Percentiles rank a stretch among this genome's conserved stretches.
Conservation (phyloP, 2,888 invertebrate species). For the Aspidapion aeneum region DNA sequence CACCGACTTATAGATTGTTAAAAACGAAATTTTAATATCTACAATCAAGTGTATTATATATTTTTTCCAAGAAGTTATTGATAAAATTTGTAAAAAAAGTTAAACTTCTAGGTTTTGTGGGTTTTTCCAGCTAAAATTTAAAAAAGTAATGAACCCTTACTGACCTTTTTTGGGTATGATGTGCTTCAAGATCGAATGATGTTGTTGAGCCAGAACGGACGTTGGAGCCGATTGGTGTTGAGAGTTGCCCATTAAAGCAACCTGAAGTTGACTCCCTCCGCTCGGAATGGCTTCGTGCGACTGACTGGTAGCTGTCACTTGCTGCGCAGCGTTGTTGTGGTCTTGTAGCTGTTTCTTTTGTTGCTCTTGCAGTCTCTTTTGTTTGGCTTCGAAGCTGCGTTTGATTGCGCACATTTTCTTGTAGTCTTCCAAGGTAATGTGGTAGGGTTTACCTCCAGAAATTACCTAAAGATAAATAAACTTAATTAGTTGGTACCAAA, state of each 20-base stretch:
- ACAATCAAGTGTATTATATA: too few relatives aligned
- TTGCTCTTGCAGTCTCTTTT: slow-evolving; percentile 53
- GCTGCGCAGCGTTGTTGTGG: not conserved
- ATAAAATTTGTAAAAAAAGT: too few relatives aligned
- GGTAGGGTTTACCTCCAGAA: slow-evolving; percentile 74
- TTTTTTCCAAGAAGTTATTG: too few relatives aligned
- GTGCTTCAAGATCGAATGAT: slow-evolving; percentile 37
- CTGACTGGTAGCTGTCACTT: not conserved
- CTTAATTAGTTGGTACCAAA: not conserved
- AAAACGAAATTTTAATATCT: too few relatives aligned
- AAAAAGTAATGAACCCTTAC: too few relatives aligned
- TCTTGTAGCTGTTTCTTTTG: slow-evolving; percentile 24
- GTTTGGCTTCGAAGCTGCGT: slow-evolving; percentile 52
- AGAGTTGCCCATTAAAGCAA: too few relatives aligned
- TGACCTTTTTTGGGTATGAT: slow-evolving; percentile 35
- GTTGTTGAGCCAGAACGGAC: slow-evolving; percentile 13
- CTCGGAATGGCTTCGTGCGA: too few relatives aligned
- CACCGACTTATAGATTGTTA: too few relatives aligned
- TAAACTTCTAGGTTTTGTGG: too few relatives aligned
- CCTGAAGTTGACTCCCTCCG: too few relatives aligned
- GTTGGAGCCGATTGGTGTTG: not conserved
- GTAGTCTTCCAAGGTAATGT: slow-evolving; percentile 74
- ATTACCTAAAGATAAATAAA: slow-evolving; percentile 57
- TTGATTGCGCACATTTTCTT: slow-evolving; percentile 75
- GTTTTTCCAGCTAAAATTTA: too few relatives aligned